A percentile compares a stretch with the other conserved stretches of the same genome.
These are phyloP conservation scores for Sinopyrophorus schimmeli DNA, from an alignment of 2,888 invertebrate species.

Conservation along the genomic window DNA sequence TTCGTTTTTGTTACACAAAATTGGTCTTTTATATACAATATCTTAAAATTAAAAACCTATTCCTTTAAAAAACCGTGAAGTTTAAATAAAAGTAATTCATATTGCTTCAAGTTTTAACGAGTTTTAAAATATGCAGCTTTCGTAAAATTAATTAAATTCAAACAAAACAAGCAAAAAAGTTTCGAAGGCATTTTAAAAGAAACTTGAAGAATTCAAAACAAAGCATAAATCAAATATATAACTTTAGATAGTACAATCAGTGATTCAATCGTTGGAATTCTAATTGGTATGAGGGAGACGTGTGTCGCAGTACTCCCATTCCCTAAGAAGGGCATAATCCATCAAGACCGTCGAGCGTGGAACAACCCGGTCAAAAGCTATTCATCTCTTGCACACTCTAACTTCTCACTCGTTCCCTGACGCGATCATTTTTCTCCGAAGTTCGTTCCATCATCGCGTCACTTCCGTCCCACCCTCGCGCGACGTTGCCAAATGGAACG, in stretches of 20 bases:
- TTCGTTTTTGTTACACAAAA: too few relatives aligned
- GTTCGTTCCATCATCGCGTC: slow-evolving; percentile 76
- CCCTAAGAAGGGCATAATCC: slow-evolving; percentile 57
- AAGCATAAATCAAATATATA: slow-evolving; percentile 43
- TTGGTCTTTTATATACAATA: too few relatives aligned
- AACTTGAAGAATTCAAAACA: slow-evolving; percentile 39
- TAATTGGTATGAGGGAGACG: slow-evolving; percentile 53
- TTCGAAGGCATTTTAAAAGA: slow-evolving; percentile 5
- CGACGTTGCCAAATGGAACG: slow-evolving; percentile 58
- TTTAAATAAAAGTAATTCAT: too few relatives aligned
- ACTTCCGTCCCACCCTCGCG: slow-evolving; percentile 65
- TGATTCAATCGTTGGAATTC: slow-evolving; percentile 55
- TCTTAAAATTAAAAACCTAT: too few relatives aligned
- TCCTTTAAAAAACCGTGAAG: too few relatives aligned
- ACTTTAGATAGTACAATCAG: slow-evolving; percentile 47
- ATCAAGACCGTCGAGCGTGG: slow-evolving; percentile 53
- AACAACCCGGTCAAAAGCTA: slow-evolving; percentile 62
- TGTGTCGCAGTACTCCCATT: slow-evolving; percentile 55
- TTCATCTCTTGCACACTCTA: slow-evolving; percentile 63
- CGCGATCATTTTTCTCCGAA: slow-evolving; percentile 75
- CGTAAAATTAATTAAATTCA: slow-evolving; percentile 18
- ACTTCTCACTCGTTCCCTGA: slow-evolving; percentile 55
- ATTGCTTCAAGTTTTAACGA: too few relatives aligned
- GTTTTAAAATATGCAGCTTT: slow-evolving; percentile 9
- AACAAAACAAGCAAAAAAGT: slow-evolving; percentile 16